Conservation (phyloP, 2,888 invertebrate genomes). For the Eupithecia dodoneata region DNA sequence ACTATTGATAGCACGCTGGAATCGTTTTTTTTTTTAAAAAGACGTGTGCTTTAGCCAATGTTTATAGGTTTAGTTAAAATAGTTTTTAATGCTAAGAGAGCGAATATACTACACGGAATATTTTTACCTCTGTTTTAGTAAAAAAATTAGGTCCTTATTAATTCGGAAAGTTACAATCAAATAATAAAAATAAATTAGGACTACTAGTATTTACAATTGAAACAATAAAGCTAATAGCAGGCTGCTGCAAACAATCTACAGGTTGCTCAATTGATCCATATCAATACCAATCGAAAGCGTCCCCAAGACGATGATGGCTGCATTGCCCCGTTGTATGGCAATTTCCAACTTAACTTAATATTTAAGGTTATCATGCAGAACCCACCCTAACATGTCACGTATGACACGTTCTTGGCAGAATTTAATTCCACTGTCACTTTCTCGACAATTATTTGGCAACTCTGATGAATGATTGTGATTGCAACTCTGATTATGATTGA, state of each 20-base stretch:
- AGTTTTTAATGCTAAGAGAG: not conserved
- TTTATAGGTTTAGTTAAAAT: not conserved
- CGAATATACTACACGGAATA: not conserved
- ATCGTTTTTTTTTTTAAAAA: not conserved
- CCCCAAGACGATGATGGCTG: no score
- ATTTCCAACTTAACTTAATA: not conserved
- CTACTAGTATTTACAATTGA: no score
- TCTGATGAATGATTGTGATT: constrained; percentile 17
- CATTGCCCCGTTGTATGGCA: no score
- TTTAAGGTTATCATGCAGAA: not conserved
- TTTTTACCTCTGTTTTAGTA: no score
- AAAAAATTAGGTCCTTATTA: no score
- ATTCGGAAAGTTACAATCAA: no score
- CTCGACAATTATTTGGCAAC: constrained; percentile 8
- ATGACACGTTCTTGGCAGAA: not conserved
- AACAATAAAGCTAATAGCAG: no score
- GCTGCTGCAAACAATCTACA: no score
- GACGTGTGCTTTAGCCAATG: not conserved
- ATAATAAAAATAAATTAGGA: no score
- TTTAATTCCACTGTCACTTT: constrained; percentile 14
- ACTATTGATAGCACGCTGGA: not conserved
- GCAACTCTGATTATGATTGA: constrained; percentile 21
- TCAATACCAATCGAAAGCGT: no score
- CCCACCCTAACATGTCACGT: not conserved
- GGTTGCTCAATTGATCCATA: no score